These are phyloP conservation scores for Ephydatia muelleri DNA, from an alignment of 37 sponge, comb jelly and placozoan species.

Conservation along the genomic window DNA sequence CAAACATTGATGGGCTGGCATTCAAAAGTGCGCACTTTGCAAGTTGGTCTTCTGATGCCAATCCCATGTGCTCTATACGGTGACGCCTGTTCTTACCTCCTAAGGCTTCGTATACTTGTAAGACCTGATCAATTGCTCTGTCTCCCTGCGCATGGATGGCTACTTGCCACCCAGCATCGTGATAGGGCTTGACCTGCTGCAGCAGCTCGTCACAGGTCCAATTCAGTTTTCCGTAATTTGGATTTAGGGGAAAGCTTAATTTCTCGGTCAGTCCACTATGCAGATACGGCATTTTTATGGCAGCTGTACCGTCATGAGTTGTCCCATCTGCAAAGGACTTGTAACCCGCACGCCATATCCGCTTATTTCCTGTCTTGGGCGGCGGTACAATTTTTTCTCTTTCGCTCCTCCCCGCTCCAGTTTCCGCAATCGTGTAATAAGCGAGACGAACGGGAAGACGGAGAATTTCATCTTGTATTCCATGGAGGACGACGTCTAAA, in stretches of 20 bases:
- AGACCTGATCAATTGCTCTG: constrained; percentile 47
- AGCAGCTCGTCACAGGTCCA: constrained; percentile 13
- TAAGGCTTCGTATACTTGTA: constrained; percentile 22
- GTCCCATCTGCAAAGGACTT: constrained; percentile 68
- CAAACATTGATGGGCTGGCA: constrained; percentile 30
- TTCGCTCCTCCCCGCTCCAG: too few relatives aligned
- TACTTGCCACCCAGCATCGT: constrained; percentile 16
- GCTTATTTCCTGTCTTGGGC: not conserved
- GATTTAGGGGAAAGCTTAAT: constrained; percentile 52
- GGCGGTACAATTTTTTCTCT: not conserved
- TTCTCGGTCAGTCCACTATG: constrained; percentile 19
- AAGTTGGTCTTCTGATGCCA: constrained; percentile 43
- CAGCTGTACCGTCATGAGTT: constrained; percentile 46
- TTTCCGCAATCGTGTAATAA: not conserved
- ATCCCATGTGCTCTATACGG: constrained; percentile 59
- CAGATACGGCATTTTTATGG: constrained; percentile 39
- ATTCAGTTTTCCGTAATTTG: constrained; percentile 27
- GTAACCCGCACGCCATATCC: not conserved
- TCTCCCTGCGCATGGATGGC: constrained; percentile 73
- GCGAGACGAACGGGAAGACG: not conserved
- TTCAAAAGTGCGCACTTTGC: constrained; percentile 14
- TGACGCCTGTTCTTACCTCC: constrained; percentile 21
- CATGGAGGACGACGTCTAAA: too few relatives aligned
- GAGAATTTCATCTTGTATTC: not conserved
- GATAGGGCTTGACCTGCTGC: constrained; percentile 8